Conservation (phyloP, 1,140 invertebrate genomes). For the Nylanderia fulva region DNA sequence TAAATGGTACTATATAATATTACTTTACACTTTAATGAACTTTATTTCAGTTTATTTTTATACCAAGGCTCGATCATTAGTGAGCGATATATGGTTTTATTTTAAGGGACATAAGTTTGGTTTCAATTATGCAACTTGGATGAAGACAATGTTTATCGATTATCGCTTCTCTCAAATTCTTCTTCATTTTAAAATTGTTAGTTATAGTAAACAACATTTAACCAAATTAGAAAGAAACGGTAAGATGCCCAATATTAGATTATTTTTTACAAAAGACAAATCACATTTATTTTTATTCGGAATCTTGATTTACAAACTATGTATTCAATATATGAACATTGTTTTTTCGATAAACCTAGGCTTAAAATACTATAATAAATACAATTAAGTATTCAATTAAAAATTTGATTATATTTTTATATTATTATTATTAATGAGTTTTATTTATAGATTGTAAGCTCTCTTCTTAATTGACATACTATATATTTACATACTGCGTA, state of each 20-base stretch:
- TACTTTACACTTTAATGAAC: not conserved
- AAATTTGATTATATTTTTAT: not conserved
- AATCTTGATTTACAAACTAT: not conserved
- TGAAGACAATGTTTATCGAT: not conserved
- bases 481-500: not conserved
- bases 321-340: not conserved
- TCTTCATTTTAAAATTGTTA: not conserved
- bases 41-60: not conserved
- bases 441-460: too few species aligned
- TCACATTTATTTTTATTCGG: not conserved
- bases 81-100: not conserved
- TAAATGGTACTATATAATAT: not conserved
- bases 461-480: not conserved
- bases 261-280: not conserved
- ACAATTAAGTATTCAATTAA: too few species aligned
- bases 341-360: not conserved
- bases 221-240: not conserved
- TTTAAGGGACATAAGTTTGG: not conserved
- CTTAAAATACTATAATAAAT: not conserved
- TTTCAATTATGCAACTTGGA: not conserved
- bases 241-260: not conserved
- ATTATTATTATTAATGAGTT: too few species aligned
- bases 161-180: not conserved
- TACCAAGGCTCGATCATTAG: not conserved
- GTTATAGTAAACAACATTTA: not conserved